Percentiles rank a stretch among this genome's conserved stretches.
These are phyloP conservation scores for Megaustenia siamemsis DNA, from an alignment of 2,888 invertebrate species.

Conservation along the genomic window DNA sequence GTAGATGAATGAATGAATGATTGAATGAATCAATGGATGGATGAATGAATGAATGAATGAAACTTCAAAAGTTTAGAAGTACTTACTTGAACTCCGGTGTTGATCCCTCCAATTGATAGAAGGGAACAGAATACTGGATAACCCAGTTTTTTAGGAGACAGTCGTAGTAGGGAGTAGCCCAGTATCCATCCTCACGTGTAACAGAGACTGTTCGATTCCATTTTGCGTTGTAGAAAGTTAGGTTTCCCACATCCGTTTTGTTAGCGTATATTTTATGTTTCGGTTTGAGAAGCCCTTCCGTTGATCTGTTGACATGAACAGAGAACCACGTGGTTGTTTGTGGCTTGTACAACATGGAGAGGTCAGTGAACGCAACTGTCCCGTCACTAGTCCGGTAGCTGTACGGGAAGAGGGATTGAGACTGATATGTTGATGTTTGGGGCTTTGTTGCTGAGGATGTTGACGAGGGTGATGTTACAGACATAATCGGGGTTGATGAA, in stretches of 20 bases:
- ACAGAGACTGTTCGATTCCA: constrained; percentile 54
- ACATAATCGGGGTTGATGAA: background rate
- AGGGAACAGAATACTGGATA: constrained; percentile 66
- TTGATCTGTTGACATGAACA: constrained; percentile 50
- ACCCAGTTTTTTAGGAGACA: constrained; percentile 68
- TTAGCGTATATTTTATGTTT: constrained; percentile 54
- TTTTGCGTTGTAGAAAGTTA: constrained; percentile 43
- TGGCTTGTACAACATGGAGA: constrained; percentile 56
- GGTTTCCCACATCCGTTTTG: constrained; percentile 52
- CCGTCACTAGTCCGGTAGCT: constrained; percentile 58
- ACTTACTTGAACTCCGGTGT: constrained; percentile 67
- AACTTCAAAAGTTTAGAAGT: background rate
- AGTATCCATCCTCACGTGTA: constrained; percentile 62
- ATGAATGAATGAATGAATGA: background rate
- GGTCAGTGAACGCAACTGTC: constrained; percentile 56
- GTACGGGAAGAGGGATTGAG: constrained; percentile 65
- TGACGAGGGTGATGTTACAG: background rate
- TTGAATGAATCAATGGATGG: background rate
- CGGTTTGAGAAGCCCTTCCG: constrained; percentile 38
- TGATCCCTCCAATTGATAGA: constrained; percentile 60
- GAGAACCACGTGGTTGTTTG: constrained; percentile 55
- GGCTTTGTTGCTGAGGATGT: background rate
- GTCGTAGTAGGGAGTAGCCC: constrained; percentile 68
- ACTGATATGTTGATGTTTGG: background rate
- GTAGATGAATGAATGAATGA: background rate